These are phyloP conservation scores for Pycnomerus fuliginosus DNA, from an alignment of 2,888 invertebrate species.

Conservation along the genomic window DNA sequence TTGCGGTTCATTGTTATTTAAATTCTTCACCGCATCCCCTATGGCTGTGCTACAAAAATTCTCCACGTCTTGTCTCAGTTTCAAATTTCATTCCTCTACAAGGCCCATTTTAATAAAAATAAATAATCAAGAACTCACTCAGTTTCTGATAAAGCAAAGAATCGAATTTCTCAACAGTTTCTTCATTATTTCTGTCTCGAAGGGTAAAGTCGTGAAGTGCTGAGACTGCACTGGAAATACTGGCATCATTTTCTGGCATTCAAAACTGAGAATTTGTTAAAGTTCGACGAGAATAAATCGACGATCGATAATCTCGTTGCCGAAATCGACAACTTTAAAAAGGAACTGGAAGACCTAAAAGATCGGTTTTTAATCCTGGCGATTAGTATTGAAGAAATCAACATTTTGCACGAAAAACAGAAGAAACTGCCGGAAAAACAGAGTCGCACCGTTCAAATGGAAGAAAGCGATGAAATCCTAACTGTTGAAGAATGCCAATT, in stretches of 20 bases:
- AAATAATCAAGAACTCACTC: slow-evolving; percentile 32
- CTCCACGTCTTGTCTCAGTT: slow-evolving; percentile 41
- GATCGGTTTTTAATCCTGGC: too few relatives aligned
- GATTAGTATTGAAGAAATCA: too few relatives aligned
- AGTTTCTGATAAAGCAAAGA: slow-evolving; percentile 45
- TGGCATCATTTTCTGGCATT: slow-evolving; percentile 39
- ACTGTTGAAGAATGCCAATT: too few relatives aligned
- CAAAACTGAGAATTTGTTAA: too few relatives aligned
- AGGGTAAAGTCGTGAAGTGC: slow-evolving; percentile 30
- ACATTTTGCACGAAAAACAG: too few relatives aligned
- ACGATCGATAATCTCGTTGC: too few relatives aligned
- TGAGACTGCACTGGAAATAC: slow-evolving; percentile 43
- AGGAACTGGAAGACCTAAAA: too few relatives aligned
- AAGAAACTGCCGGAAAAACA: too few relatives aligned
- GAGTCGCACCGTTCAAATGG: too few relatives aligned
- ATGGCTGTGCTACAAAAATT: slow-evolving; percentile 36
- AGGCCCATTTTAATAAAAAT: slow-evolving; percentile 14
- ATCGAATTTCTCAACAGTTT: slow-evolving; percentile 31
- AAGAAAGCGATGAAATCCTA: too few relatives aligned
- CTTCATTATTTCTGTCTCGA: slow-evolving; percentile 9
- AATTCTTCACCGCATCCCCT: slow-evolving; percentile 41
- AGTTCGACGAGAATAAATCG: too few relatives aligned
- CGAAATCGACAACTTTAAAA: too few relatives aligned
- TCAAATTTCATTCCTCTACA: slow-evolving; percentile 46
- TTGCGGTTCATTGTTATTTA: slow-evolving; percentile 45